Base-by-base conservation (phyloP, 2,888 invertebrate species). In the Rhagonycha fulva region DNA sequence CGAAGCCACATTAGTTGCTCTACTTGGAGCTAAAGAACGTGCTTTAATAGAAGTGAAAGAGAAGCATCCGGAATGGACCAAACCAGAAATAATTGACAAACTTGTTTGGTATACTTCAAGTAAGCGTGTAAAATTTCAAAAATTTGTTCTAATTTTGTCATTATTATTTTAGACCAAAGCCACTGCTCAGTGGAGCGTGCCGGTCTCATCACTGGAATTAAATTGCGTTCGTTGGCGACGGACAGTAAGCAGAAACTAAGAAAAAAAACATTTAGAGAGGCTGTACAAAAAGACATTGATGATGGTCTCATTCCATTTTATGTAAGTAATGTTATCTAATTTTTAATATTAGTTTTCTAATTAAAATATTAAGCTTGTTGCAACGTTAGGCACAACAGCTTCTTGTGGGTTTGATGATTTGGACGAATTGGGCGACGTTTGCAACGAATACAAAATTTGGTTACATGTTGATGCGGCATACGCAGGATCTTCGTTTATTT, bases 391-490 rank as follows among this genome's bases (percentile, higher is more conserved):
- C 4, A 98, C 98, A 1, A 99, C 99, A 0, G 95, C 95, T n/a
- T 96, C 96, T 0, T 98, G 98, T 85, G 94, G 98, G 0, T 99
- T 98, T 85, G 99, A 99, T 88, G 91, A 92, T 72, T 86, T 99
- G 61, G 93, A 94, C 47, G 98, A 98, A 89, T 90, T 99, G 70
- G 98, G 98, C 0, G 92, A 93, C n/a, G 93, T 98, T n/a, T 95
- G 97, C 83, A 91, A 91, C 81, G 91, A 91, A 77, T 89, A 91
- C 72, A 81, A 86, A 24, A 86, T 98, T 2, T 99, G 98, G 98
- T 89, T 98, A 9, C 99, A 99, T 87, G 95, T 99, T 3, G 99
- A 99, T 86, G 98, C 98, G 0, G 98, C 98, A 0, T 99, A 99
- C 87, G 98, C 98, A 0, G 99, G 95, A 9, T 96, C 97, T 0